These are phyloP conservation scores for Engraulis encrasicolus DNA, from an alignment of 2,113 vertebrate species.

Conservation along the genomic window DNA sequence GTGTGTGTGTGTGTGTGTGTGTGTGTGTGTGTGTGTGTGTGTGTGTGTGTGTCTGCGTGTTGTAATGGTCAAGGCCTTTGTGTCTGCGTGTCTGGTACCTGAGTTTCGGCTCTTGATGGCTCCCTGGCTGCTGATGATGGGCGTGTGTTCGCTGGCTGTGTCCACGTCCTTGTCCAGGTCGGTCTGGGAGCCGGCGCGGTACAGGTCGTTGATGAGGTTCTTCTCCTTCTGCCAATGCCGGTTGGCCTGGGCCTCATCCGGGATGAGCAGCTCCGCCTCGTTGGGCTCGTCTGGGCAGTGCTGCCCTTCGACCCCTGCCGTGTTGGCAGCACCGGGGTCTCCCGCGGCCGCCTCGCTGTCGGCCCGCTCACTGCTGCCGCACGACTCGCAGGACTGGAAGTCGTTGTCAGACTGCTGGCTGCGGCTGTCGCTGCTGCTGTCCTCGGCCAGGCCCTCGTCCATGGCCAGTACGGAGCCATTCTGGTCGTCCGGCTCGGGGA, in stretches of 20 bases:
- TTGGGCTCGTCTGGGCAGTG: conserved; percentile 76
- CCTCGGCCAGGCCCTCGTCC: conserved; percentile 63
- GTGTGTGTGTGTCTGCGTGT: no score
- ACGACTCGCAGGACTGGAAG: conserved; percentile 95
- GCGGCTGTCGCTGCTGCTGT: conserved; percentile 62
- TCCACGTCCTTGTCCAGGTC: conserved; percentile 95
- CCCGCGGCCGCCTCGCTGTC: conserved; percentile 55
- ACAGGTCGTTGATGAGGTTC: conserved; percentile 83
- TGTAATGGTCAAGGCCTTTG: no score
- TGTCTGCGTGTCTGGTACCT: conserved; percentile 53
- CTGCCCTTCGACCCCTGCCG: conserved; percentile 19
- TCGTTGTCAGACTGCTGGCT: conserved; percentile 86
- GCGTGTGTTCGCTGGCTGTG: conserved; percentile 78
- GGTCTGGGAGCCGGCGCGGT: conserved; percentile 67
- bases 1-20: no score
- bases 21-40: no score
- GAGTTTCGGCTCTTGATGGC: conserved; percentile 39
- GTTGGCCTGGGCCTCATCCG: conserved; percentile 71
- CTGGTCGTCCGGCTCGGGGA: conserved; percentile 82
- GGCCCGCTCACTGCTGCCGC: conserved; percentile 86
- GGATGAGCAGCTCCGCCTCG: conserved; percentile 82
- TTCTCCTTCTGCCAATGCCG: conserved; percentile 80
- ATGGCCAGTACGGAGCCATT: conserved; percentile 63
- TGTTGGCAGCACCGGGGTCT: no score
- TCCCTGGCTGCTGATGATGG: conserved; percentile 71